These are phyloP conservation scores for Labeo calbasu DNA, from an alignment of 2,797 vertebrate genomes.

Conservation along the genomic window DNA sequence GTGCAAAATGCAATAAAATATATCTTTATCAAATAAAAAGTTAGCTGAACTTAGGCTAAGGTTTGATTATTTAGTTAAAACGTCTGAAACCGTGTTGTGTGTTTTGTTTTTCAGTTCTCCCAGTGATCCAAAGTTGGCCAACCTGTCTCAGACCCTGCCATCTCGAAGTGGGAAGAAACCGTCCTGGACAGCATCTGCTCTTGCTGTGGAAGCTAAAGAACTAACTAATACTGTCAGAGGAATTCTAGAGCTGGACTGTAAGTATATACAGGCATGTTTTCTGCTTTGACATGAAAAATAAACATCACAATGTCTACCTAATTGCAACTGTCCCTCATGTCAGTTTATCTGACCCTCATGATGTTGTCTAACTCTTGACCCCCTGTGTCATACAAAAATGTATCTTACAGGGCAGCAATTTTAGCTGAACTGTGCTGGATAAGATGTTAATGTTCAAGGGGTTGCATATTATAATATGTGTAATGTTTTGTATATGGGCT, in stretches of 20 bases:
- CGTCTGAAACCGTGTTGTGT: not conserved
- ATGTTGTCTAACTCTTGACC: not conserved
- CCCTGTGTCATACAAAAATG: not conserved
- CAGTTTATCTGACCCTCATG: not conserved
- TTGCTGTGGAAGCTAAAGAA: constrained; percentile 87
- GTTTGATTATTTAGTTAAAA: too few relatives aligned
- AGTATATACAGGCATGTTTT: constrained; percentile 75
- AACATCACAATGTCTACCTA: not conserved
- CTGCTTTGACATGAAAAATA: not conserved
- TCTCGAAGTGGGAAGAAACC: constrained; percentile 72
- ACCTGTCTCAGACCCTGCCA: constrained; percentile 70
- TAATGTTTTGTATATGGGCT: not conserved
- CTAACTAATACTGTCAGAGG: constrained; percentile 83
- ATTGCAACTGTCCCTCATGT: not conserved
- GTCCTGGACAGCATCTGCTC: constrained; percentile 71
- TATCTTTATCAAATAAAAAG: not conserved
- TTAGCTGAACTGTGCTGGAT: not conserved
- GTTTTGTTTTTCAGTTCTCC: constrained; percentile 66
- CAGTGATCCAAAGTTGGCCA: constrained; percentile 75
- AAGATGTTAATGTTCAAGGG: not conserved
- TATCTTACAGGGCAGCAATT: not conserved
- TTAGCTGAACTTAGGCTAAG: not conserved
- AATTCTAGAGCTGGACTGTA: constrained; percentile 87
- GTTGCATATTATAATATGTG: not conserved
- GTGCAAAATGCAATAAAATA: not conserved